A percentile compares a stretch with the other conserved stretches of the same genome.
phyloP scores from a whole-genome alignment of 2,888 invertebrate genomes.

The Polymixis flavicincta region DNA sequence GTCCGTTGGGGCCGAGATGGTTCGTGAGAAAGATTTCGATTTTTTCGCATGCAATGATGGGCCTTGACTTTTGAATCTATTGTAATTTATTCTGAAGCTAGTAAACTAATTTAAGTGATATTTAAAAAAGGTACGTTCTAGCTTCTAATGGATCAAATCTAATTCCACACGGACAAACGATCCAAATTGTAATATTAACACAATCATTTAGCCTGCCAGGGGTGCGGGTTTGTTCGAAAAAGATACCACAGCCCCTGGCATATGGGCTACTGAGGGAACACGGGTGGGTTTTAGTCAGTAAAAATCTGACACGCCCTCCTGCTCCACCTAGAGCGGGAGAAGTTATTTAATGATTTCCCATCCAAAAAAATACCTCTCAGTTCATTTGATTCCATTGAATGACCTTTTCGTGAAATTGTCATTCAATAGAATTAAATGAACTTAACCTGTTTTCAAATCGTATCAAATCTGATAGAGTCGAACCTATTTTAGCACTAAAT shows the following conservation, averaged over 20 bases:
- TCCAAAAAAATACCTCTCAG: no score
- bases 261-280: no score
- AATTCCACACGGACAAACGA: neutral
- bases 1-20: constrained; percentile 36
- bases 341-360: no score
- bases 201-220: no score
- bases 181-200: neutral
- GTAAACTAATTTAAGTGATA: constrained; percentile 52
- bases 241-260: no score
- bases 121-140: neutral
- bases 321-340: no score
- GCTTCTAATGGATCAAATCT: neutral
- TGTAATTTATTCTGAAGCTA: constrained; percentile 49
- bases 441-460: neutral
- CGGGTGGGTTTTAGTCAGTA: no score
- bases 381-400: no score
- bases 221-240: no score
- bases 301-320: no score
- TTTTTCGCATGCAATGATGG: constrained; percentile 39
- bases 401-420: no score
- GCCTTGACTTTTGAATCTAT: constrained; percentile 66
- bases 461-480: neutral
- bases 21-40: constrained; percentile 58
- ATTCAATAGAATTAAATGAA: no score
- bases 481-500: neutral